These are phyloP conservation scores for Ceratoteleas bidentatus DNA, from an alignment of 1,140 invertebrate species.

Conservation along the genomic window DNA sequence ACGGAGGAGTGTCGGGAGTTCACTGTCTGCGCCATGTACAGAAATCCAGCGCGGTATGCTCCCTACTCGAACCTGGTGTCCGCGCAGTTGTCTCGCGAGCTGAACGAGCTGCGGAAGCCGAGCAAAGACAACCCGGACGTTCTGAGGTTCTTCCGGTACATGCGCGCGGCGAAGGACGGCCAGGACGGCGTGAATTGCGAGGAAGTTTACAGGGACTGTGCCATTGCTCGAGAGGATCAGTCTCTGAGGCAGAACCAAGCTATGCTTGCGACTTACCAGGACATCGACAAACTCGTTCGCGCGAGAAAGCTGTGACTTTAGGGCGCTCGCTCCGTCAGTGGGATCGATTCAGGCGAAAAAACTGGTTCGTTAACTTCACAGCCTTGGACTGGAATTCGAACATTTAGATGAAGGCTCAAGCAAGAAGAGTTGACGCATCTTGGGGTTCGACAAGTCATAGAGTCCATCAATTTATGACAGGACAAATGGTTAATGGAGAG, in stretches of 20 bases:
- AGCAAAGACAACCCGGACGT: conserved; percentile 91
- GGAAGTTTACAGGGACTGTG: conserved; percentile 79
- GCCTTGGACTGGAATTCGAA: no score
- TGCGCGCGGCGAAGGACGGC: conserved; percentile 92
- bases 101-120: conserved; percentile 91
- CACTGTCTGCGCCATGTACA: conserved; percentile 92
- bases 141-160: conserved; percentile 92
- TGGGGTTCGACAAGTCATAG: no score
- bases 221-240: conserved; percentile 82
- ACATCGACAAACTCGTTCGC: conserved; percentile 92
- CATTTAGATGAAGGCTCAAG: no score
- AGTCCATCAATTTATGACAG: no score
- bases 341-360: no score
- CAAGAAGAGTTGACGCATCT: neutral
- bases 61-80: conserved; percentile 93
- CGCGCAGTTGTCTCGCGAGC: conserved; percentile 90
- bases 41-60: conserved; percentile 91
- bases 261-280: conserved; percentile 91
- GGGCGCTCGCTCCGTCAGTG: neutral
- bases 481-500: no score
- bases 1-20: conserved; percentile 89
- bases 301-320: conserved; percentile 83
- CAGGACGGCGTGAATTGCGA: conserved; percentile 89
- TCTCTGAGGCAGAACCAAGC: conserved; percentile 85
- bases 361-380: no score